phyloP scores from a whole-genome alignment of 2,888 invertebrate species.

The Lagria hirta region DNA sequence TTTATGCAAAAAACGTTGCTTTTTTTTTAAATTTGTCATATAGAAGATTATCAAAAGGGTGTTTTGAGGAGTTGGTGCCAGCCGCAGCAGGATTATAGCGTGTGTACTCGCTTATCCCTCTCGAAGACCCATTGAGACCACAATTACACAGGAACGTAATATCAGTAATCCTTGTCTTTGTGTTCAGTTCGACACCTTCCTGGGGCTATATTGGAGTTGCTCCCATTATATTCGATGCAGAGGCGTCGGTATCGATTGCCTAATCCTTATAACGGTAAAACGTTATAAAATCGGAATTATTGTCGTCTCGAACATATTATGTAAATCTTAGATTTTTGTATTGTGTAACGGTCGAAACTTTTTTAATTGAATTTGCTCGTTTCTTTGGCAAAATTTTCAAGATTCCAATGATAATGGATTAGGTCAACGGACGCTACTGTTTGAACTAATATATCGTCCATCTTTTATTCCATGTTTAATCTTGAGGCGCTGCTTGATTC shows the following conservation, averaged over 20 bases:
- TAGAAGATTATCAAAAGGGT: no score
- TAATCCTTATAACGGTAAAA: slow-evolving; percentile 21
- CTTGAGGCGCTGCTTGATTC: slow-evolving; percentile 18
- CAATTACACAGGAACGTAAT: slow-evolving; percentile 52
- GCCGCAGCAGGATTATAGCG: slow-evolving; percentile 22
- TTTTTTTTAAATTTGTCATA: no score
- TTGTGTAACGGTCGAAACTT: slow-evolving; percentile 10
- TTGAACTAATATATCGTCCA: slow-evolving; percentile 15
- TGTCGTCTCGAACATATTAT: slow-evolving; percentile 10
- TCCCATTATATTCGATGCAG: slow-evolving; percentile 14
- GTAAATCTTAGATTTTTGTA: slow-evolving; percentile 4
- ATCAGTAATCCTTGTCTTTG: slow-evolving; percentile 50
- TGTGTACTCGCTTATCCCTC: slow-evolving; percentile 26
- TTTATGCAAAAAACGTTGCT: no score
- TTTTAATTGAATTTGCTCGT: slow-evolving; percentile 14
- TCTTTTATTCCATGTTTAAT: slow-evolving; percentile 16
- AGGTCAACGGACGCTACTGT: slow-evolving; percentile 15
- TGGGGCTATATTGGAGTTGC: slow-evolving; percentile 15
- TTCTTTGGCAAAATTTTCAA: not conserved
- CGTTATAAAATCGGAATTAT: slow-evolving; percentile 18
- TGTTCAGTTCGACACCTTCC: slow-evolving; percentile 37
- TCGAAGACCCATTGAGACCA: slow-evolving; percentile 45
- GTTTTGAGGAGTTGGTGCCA: no score
- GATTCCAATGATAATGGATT: slow-evolving; percentile 10
- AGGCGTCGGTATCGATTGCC: slow-evolving; percentile 19